Base-by-base conservation (phyloP, 1,140 invertebrate species). In the Neodiprion pinetum region DNA sequence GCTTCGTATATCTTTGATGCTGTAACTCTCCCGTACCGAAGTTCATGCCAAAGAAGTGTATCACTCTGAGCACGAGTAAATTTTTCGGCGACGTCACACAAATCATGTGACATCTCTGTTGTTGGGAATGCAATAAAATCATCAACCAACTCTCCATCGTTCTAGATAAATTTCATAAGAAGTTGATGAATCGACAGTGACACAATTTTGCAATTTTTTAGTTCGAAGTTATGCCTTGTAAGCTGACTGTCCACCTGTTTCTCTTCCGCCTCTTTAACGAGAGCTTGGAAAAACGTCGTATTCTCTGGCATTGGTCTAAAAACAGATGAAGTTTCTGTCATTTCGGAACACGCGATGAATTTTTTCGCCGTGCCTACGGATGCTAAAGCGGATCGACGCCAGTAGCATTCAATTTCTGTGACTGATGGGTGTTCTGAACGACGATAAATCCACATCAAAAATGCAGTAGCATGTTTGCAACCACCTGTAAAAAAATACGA, bases 401-500 rank as follows among this genome's bases (percentile, higher is more conserved):
- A 86, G 66, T 84, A 86, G 61, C 84, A 86, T 67, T 76, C 74
- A 4, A 81, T 67, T 12, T 75, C 75, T 67, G 84, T 85, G n/a
- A 77, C 76, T 48, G 84, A 72, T 40, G 82, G 82, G 71, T 87
- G 81, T 72, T 86, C 86, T 66, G 70, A 80, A 49, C 84, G 70
- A 68, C 84, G 70, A 79, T 87, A 82, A n/a, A 80, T 47, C 84
- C 85, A 87, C 81, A 85, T 85, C 3, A 88, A 73, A 76, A 87
- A 82, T 23, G 83, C 84, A 0, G 74, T 72, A 9, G 78, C 80
- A 80, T 86, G 85, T 77, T 86, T 86, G 71, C 85, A 86, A 28
- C 80, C 81, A 8, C 83, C 75, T 75, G 72, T 68, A 75, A 79
- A 21, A 21, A 21, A 21, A 21, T 21, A 21, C 17, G 17, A 21